phyloP scores from a whole-genome alignment of 2,113 vertebrate species.

The Arenaria interpres region DNA sequence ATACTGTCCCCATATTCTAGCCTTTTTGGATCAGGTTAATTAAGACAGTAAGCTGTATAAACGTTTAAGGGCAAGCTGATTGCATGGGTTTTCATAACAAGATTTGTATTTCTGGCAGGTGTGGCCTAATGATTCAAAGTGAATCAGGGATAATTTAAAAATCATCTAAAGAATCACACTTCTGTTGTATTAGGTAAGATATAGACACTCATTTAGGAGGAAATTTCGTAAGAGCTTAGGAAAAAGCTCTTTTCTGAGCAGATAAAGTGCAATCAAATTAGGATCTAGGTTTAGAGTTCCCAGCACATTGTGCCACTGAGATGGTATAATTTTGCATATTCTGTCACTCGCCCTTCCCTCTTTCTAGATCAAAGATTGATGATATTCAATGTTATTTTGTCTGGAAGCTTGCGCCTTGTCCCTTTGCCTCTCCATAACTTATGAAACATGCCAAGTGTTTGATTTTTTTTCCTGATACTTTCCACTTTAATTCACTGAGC shows the following conservation, averaged over 20 bases:
- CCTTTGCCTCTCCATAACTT: not conserved
- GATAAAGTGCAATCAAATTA: not conserved
- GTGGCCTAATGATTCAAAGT: not conserved
- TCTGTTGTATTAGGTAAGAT: not conserved
- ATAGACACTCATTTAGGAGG: not conserved
- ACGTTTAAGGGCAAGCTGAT: slow-evolving; percentile 30
- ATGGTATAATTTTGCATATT: not conserved
- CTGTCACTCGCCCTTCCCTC: not conserved
- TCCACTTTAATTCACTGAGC: slow-evolving; percentile 1
- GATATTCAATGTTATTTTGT: not conserved
- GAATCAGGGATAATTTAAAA: not conserved
- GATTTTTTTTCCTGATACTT: slow-evolving; percentile 14
- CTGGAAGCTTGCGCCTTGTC: not conserved
- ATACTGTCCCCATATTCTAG: not conserved
- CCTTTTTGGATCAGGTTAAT: slow-evolving; percentile 36
- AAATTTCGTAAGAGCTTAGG: not conserved
- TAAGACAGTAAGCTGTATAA: slow-evolving; percentile 46
- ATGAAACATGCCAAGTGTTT: not conserved
- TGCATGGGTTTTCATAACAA: slow-evolving; percentile 49
- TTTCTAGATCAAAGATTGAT: not conserved
- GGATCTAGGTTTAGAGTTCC: not conserved
- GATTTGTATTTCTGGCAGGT: not conserved
- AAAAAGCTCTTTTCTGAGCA: not conserved
- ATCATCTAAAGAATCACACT: not conserved
- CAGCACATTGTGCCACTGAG: not conserved